Percentiles rank a stretch among this genome's conserved stretches.
Evolutionary conservation across 2,888 invertebrate genomes (phyloP).

Genomic region (Melangyna quadrimaculata): DNA sequence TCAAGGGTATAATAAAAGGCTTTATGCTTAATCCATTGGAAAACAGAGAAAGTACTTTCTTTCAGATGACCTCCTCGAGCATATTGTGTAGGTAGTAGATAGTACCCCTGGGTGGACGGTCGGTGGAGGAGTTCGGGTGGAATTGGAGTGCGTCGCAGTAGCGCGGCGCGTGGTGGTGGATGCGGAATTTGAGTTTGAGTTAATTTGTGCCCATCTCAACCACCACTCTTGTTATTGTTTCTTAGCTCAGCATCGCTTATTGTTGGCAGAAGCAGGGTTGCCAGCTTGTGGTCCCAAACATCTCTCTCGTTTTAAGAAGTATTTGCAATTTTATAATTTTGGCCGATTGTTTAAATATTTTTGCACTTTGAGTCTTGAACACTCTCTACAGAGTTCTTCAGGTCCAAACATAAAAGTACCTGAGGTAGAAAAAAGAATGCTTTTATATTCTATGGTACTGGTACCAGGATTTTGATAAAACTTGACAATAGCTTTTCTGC

Average conservation of each 20-base stretch:
- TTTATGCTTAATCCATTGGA: conserved; percentile 71
- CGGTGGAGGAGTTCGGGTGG: background rate
- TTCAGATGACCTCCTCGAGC: conserved; percentile 70
- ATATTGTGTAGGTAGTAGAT: conserved; percentile 37
- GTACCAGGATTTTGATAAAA: too few relatives aligned
- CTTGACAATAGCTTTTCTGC: too few relatives aligned
- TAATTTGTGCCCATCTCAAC: conserved; percentile 1
- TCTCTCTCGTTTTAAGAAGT: too few relatives aligned
- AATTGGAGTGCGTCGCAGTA: background rate
- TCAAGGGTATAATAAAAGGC: conserved; percentile 69
- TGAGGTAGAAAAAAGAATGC: too few relatives aligned
- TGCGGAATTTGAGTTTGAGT: conserved; percentile 7
- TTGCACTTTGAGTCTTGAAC: too few relatives aligned
- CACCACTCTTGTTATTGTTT: background rate
- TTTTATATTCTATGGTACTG: too few relatives aligned
- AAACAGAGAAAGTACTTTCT: conserved; percentile 71
- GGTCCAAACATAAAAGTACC: too few relatives aligned
- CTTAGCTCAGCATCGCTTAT: background rate
- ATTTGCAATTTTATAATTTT: too few relatives aligned
- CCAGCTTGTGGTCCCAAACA: too few relatives aligned
- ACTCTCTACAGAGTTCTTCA: too few relatives aligned
- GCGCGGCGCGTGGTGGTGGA: background rate
- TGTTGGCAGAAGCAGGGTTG: background rate
- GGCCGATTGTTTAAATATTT: too few relatives aligned
- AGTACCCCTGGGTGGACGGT: conserved; percentile 22